These are phyloP conservation scores for Watsonalla binaria DNA, from an alignment of 2,888 invertebrate genomes.

Conservation along the genomic window DNA sequence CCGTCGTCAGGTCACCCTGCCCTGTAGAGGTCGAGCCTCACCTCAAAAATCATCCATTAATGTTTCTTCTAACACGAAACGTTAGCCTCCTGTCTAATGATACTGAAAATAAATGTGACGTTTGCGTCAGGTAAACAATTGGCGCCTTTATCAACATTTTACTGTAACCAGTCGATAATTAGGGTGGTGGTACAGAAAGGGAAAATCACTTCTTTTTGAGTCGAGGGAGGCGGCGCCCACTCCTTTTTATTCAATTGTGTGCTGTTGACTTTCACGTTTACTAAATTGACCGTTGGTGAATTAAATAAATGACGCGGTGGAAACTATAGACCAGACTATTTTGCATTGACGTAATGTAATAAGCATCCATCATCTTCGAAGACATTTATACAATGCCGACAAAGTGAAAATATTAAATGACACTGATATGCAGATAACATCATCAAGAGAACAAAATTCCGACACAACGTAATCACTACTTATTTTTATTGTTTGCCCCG, in stretches of 20 bases:
- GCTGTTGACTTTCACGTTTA: neutral
- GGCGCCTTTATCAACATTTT: slow-evolving; percentile 1
- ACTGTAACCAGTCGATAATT: neutral
- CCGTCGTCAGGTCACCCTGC: slow-evolving; percentile 3
- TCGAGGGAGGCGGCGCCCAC: neutral
- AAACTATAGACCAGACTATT: too few species aligned
- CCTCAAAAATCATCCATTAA: slow-evolving; percentile 28
- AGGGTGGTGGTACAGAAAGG: neutral
- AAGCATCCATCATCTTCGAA: neutral
- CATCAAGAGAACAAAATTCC: slow-evolving; percentile 1
- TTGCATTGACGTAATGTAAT: neutral
- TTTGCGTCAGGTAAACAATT: slow-evolving; percentile 1
- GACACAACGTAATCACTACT: neutral
- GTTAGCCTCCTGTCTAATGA: neutral
- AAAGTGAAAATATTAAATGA: neutral
- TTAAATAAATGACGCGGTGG: neutral
- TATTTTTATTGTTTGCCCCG: neutral
- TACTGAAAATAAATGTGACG: slow-evolving; percentile 1
- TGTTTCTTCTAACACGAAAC: slow-evolving; percentile 6
- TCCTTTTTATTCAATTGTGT: neutral
- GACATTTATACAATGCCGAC: neutral
- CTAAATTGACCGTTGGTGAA: too few species aligned
- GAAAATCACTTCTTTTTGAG: neutral
- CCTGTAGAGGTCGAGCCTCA: slow-evolving; percentile 12
- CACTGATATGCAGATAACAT: slow-evolving; percentile 1